Percentiles rank a stretch among this genome's conserved stretches.
Evolutionary conservation across 2,113 vertebrate genomes (phyloP).

Genomic region (Cryptotis parvus): DNA sequence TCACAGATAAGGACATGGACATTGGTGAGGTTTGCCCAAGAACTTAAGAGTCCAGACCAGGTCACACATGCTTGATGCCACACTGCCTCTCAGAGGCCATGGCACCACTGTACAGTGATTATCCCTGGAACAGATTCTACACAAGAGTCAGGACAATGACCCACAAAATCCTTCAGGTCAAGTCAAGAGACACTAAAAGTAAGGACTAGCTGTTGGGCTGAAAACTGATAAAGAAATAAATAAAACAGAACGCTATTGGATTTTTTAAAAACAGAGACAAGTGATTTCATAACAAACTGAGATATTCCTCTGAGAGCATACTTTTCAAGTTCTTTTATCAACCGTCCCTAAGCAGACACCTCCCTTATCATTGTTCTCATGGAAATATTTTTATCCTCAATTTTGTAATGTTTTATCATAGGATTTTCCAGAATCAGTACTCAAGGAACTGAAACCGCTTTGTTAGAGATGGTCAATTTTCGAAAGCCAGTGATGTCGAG

Average conservation of each 20-base stretch:
- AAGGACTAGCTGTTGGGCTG: conserved; percentile 12
- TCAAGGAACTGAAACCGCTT: conserved; percentile 11
- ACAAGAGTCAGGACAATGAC: not conserved
- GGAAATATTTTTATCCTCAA: conserved; percentile 17
- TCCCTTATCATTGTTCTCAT: not conserved
- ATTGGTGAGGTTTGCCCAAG: not conserved
- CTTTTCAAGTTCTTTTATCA: not conserved
- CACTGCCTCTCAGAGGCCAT: conserved; percentile 72
- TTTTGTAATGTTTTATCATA: conserved; percentile 52
- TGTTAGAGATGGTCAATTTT: conserved; percentile 59
- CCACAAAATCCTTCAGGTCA: not conserved
- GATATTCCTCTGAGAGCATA: not conserved
- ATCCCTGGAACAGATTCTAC: not conserved
- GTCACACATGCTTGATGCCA: conserved; percentile 24
- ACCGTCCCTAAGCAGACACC: not conserved
- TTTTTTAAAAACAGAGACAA: not conserved
- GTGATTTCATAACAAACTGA: conserved; percentile 39
- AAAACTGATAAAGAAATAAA: conserved; percentile 21
- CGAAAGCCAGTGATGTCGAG: not conserved
- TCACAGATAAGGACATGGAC: conserved; percentile 52
- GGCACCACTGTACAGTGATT: not conserved
- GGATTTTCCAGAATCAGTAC: not conserved
- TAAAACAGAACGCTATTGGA: conserved; percentile 31
- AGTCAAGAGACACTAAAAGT: not conserved
- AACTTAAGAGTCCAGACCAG: conserved; percentile 35